Evolutionary conservation across 2,797 vertebrate species (phyloP).

Genomic region (Melanitta fusca): DNA sequence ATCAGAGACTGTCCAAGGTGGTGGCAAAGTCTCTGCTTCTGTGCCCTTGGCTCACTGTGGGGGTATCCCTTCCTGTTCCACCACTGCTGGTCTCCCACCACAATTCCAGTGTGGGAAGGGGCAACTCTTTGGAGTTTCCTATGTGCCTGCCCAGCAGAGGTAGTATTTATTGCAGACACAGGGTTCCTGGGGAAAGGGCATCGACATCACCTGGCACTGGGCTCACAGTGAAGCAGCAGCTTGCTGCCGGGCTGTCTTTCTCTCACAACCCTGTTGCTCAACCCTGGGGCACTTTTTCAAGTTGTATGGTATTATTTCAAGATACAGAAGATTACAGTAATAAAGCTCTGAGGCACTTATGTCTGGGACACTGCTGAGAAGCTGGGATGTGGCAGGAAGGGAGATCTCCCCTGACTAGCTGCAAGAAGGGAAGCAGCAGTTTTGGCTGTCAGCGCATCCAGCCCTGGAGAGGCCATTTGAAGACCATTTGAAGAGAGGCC

Average conservation of each 20-base stretch:
- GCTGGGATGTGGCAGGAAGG: rapidly evolving
- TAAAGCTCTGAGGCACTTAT: rapidly evolving
- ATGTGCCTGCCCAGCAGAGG: neutral
- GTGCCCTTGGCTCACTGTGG: rapidly evolving
- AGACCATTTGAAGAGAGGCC: too few species aligned
- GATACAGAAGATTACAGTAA: neutral
- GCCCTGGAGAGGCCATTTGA: neutral
- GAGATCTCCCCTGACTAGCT: rapidly evolving
- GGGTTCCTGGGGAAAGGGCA: rapidly evolving
- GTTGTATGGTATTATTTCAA: neutral
- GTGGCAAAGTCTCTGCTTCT: neutral
- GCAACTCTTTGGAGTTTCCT: neutral
- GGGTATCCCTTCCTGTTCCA: neutral
- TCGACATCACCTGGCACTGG: neutral
- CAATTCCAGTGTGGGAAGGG: rapidly evolving
- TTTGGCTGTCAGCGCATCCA: neutral
- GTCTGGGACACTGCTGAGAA: neutral
- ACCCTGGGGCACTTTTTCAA: neutral
- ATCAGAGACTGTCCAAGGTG: neutral
- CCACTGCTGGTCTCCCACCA: neutral
- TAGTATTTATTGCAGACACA: rapidly evolving
- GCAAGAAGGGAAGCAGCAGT: neutral
- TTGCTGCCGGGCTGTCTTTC: neutral
- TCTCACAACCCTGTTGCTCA: neutral
- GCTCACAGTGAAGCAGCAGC: neutral